Conservation (phyloP, 2,888 invertebrate genomes). For the Disparrhopalites patrizii region DNA sequence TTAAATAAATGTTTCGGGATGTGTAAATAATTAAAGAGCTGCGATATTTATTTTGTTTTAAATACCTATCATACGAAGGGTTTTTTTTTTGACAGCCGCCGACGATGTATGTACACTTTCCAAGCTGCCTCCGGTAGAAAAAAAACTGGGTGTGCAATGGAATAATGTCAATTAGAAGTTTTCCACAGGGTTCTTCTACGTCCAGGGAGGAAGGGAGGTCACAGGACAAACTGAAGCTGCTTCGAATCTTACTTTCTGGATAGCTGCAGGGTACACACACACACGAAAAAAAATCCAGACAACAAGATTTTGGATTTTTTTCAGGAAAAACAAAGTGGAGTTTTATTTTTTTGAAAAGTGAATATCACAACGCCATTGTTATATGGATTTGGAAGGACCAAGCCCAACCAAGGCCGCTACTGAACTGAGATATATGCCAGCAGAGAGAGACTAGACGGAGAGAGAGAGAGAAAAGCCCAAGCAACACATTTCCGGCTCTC, state of each 20-base stretch:
- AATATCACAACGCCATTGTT: slow-evolving; percentile 25
- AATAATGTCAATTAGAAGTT: too few species aligned
- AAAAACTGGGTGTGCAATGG: neutral
- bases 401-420: slow-evolving; percentile 46
- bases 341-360: slow-evolving; percentile 1
- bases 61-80: neutral
- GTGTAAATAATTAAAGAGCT: neutral
- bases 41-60: neutral
- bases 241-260: neutral
- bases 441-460: too few species aligned
- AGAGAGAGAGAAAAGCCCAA: too few species aligned
- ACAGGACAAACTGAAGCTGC: too few species aligned
- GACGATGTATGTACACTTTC: neutral
- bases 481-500: slow-evolving; percentile 1
- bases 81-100: slow-evolving; percentile 4
- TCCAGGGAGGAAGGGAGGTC: too few species aligned
- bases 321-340: slow-evolving; percentile 1
- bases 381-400: slow-evolving; percentile 39
- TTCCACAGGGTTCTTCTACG: too few species aligned
- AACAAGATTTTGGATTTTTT: too few species aligned
- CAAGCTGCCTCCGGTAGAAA: slow-evolving; percentile 5
- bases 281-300: slow-evolving; percentile 2
- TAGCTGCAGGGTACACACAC: slow-evolving; percentile 2
- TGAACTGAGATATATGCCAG: too few species aligned
- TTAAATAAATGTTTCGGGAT: too few species aligned